A percentile compares a stretch with the other conserved stretches of the same genome.
Evolutionary conservation across 2,888 invertebrate species (phyloP).

Genomic region (Heliconius cydno): DNA sequence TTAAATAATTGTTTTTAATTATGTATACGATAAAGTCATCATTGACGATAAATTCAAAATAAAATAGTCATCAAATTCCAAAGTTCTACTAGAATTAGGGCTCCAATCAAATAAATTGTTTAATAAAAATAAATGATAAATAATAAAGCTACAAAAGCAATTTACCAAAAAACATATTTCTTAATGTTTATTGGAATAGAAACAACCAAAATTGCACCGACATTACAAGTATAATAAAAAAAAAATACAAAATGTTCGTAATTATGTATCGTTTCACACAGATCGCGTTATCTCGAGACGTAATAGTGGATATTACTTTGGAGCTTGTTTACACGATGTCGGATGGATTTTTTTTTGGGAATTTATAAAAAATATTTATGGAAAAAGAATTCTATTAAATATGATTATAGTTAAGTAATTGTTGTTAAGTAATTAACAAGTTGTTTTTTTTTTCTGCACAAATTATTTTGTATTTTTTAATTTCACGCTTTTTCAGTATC

Average conservation of each 20-base stretch:
- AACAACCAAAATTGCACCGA: conserved; percentile 39
- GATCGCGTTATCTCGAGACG: conserved; percentile 38
- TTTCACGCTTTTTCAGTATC: too few species aligned
- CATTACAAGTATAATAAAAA: conserved; percentile 41
- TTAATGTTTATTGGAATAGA: conserved; percentile 36
- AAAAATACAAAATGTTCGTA: conserved; percentile 41
- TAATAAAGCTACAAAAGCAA: conserved; percentile 15
- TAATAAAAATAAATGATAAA: conserved; percentile 12
- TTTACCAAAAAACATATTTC: conserved; percentile 23
- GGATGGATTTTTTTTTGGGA: conserved; percentile 5
- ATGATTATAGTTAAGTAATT: too few species aligned
- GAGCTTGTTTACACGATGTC: conserved; percentile 30
- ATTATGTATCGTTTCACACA: conserved; percentile 46
- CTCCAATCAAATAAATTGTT: conserved; percentile 9
- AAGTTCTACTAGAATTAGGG: not conserved
- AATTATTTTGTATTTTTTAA: too few species aligned
- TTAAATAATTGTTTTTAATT: not conserved
- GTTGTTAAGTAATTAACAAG: too few species aligned
- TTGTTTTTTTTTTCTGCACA: too few species aligned
- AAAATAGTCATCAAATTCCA: not conserved
- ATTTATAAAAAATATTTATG: too few species aligned
- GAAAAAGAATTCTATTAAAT: too few species aligned
- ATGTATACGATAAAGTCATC: not conserved
- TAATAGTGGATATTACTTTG: conserved; percentile 34
- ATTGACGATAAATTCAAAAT: not conserved